Evolutionary conservation across 2,113 vertebrate genomes (phyloP).

Genomic region (Cephalopterus ornatus): DNA sequence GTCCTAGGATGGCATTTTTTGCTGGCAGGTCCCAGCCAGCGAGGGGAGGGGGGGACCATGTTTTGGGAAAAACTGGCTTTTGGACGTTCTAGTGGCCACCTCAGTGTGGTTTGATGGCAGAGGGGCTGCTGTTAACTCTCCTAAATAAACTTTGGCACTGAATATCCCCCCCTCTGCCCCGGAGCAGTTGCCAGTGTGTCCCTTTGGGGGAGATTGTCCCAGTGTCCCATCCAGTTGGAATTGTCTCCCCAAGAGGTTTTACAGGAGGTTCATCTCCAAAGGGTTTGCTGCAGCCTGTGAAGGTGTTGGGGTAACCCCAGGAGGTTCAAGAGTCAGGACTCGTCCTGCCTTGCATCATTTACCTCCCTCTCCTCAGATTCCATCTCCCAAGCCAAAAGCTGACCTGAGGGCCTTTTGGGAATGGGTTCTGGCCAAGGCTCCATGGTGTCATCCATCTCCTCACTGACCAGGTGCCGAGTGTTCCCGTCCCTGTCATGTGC

Average conservation of each 20-base stretch:
- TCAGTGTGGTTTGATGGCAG: neutral
- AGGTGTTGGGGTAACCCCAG: neutral
- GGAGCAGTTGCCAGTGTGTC: no score
- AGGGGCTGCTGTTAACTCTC: neutral
- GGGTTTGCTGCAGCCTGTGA: neutral
- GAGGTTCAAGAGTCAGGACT: neutral
- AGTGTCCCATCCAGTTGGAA: accelerated
- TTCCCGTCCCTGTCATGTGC: neutral
- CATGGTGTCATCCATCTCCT: accelerated
- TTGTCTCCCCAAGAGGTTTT: neutral
- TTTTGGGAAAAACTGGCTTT: neutral
- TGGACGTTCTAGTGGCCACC: neutral
- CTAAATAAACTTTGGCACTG: neutral
- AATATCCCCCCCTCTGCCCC: neutral
- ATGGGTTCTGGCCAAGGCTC: neutral
- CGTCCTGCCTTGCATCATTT: neutral
- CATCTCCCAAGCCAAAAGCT: neutral
- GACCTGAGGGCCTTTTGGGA: neutral
- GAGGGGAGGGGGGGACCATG: neutral
- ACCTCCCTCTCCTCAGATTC: neutral
- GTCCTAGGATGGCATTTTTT: neutral
- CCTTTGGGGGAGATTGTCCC: neutral
- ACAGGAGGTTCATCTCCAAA: neutral
- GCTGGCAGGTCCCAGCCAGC: neutral
- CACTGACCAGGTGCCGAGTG: neutral